Conservation (phyloP, 2,113 vertebrate genomes). For the Xiphophorus maculatus region DNA sequence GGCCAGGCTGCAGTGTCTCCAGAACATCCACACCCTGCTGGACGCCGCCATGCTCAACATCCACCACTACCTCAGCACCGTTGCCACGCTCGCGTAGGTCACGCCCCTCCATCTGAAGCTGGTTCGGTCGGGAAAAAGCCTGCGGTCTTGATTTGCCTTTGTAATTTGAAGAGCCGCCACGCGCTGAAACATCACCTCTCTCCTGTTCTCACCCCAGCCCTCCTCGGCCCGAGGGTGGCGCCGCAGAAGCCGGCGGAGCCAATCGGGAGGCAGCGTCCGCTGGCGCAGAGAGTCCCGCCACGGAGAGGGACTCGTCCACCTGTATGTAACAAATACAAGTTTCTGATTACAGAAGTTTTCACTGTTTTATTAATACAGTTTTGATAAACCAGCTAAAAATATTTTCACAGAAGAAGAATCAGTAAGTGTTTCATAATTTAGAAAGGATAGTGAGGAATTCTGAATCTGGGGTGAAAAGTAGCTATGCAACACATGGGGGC, state of each 20-base stretch:
- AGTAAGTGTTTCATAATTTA: too few relatives aligned
- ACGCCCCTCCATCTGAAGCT: not conserved
- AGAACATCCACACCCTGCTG: constrained; percentile 94
- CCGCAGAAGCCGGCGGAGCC: constrained; percentile 45
- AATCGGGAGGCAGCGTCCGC: constrained; percentile 33
- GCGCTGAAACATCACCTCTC: not conserved
- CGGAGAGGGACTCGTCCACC: constrained; percentile 43
- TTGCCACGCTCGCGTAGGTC: constrained; percentile 85
- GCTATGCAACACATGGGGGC: too few relatives aligned
- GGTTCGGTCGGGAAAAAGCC: too few relatives aligned
- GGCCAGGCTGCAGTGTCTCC: constrained; percentile 91
- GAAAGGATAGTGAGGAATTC: too few relatives aligned
- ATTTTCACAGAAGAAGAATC: too few relatives aligned
- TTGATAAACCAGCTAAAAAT: too few relatives aligned
- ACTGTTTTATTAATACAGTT: too few relatives aligned
- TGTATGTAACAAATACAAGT: constrained; percentile 55
- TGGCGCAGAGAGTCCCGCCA: constrained; percentile 33
- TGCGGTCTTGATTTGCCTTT: too few relatives aligned
- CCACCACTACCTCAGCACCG: constrained; percentile 92
- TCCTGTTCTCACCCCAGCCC: constrained; percentile 63
- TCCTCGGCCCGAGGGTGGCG: constrained; percentile 61
- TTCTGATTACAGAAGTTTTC: not conserved
- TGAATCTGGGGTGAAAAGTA: too few relatives aligned
- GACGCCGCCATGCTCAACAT: constrained; percentile 97
- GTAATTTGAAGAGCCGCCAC: too few relatives aligned